Evolutionary conservation across 1,140 invertebrate genomes (phyloP).

Genomic region (Laodelphax striatellus): DNA sequence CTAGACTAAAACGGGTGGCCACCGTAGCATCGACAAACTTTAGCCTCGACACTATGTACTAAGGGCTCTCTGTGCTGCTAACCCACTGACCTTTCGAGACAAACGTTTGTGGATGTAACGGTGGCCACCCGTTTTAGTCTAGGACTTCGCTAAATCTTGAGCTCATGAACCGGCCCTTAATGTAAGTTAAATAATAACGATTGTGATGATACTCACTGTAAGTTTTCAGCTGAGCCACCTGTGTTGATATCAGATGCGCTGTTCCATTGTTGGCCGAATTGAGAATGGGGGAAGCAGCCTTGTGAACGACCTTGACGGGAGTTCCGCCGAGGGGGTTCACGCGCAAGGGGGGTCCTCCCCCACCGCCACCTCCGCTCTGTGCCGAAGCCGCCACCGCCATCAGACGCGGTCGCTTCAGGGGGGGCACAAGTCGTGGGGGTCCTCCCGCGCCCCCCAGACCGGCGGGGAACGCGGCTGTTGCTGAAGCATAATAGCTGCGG

Average conservation of each 20-base stretch:
- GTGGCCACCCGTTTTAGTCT: too few relatives aligned
- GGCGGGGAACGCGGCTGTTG: conserved; percentile 25
- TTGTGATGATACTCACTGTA: conserved; percentile 6
- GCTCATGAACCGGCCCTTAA: too few relatives aligned
- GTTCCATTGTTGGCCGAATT: background rate
- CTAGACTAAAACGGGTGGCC: too few relatives aligned
- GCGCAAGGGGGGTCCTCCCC: conserved; percentile 1
- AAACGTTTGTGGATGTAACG: too few relatives aligned
- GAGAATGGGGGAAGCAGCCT: background rate
- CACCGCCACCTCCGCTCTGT: background rate
- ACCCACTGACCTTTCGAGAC: too few relatives aligned
- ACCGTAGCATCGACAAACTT: too few relatives aligned
- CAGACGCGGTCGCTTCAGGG: conserved; percentile 34
- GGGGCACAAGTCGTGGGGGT: conserved; percentile 29
- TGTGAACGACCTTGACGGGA: conserved; percentile 19
- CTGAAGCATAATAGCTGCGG: conserved; percentile 35
- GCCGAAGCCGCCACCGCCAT: conserved; percentile 26
- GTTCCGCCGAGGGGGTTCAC: conserved; percentile 17
- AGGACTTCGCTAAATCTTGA: too few relatives aligned
- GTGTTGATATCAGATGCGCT: background rate
- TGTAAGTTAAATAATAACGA: too few relatives aligned
- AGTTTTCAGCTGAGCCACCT: conserved; percentile 15
- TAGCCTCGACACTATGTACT: too few relatives aligned
- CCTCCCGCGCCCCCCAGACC: conserved; percentile 8
- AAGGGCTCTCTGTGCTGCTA: too few relatives aligned